A percentile compares a stretch with the other conserved stretches of the same genome.
These are phyloP conservation scores for Mirza zaza DNA, from an alignment of 2,113 vertebrate species.

Conservation along the genomic window DNA sequence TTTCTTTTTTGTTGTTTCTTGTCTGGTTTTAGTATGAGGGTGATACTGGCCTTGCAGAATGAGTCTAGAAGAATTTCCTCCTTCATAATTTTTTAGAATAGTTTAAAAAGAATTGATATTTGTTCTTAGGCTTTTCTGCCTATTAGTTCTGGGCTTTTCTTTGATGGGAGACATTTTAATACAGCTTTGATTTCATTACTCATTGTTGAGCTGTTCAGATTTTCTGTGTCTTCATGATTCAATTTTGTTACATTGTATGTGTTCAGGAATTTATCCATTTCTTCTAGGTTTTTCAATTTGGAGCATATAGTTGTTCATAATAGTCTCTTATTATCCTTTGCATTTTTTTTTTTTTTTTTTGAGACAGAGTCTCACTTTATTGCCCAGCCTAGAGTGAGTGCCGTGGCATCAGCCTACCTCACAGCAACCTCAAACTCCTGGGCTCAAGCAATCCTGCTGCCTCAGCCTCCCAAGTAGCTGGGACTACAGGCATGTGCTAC, in stretches of 20 bases:
- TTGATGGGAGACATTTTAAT: background rate
- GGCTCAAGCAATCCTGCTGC: too few relatives aligned
- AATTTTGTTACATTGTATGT: background rate
- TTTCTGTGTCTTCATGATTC: background rate
- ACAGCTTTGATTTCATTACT: background rate
- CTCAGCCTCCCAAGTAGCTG: too few relatives aligned
- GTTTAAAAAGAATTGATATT: background rate
- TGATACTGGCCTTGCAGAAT: background rate
- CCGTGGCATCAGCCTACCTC: too few relatives aligned
- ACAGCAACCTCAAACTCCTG: too few relatives aligned
- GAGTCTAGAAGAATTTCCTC: background rate
- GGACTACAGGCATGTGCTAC: too few relatives aligned
- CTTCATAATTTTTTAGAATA: background rate
- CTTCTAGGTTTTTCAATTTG: background rate
- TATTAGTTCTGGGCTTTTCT: background rate
- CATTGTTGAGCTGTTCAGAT: background rate
- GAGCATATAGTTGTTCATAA: background rate
- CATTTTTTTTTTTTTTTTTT: background rate
- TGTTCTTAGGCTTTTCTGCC: background rate
- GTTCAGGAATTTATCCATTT: background rate
- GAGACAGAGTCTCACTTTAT: too few relatives aligned
- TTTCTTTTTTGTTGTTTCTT: background rate
- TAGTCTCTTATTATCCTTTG: background rate
- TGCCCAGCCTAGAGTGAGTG: too few relatives aligned
- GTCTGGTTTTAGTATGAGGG: background rate